A percentile compares a stretch with the other conserved stretches of the same genome.
These are phyloP conservation scores for Sisyra nigra DNA, from an alignment of 2,888 invertebrate genomes.

Conservation along the genomic window DNA sequence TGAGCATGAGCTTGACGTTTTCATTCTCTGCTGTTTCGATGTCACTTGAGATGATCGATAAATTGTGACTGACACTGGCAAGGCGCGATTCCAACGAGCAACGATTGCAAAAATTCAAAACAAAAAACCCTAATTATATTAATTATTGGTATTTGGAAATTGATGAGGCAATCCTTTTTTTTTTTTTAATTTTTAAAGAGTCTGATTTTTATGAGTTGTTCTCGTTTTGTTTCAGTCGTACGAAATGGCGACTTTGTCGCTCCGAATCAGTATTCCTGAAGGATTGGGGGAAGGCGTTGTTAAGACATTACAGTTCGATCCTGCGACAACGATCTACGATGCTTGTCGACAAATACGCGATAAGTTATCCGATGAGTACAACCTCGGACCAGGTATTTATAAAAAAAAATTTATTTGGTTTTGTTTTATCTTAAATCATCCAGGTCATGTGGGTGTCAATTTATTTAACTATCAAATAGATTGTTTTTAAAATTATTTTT, in stretches of 20 bases:
- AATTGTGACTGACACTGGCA: too few species aligned
- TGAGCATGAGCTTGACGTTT: too few species aligned
- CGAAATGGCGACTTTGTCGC: constrained; percentile 55
- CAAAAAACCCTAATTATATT: background rate
- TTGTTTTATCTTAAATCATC: too few species aligned
- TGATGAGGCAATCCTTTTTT: background rate
- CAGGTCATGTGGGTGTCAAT: too few species aligned
- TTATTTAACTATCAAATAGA: too few species aligned
- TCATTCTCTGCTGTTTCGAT: too few species aligned
- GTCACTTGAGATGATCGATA: too few species aligned
- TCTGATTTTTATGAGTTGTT: background rate
- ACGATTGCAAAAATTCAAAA: too few species aligned
- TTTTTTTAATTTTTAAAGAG: background rate
- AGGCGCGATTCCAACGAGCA: too few species aligned
- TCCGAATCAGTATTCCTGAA: constrained; percentile 73
- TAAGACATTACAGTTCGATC: constrained; percentile 97
- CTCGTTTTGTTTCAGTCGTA: constrained; percentile 13
- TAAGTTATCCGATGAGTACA: constrained; percentile 65
- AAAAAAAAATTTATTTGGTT: background rate
- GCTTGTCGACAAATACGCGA: constrained; percentile 91
- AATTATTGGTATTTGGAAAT: background rate
- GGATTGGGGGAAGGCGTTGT: constrained; percentile 64
- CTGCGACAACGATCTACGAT: constrained; percentile 87
- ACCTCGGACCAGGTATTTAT: constrained; percentile 61
- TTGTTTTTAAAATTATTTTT: too few species aligned